Conservation (phyloP, 1,140 invertebrate genomes). For the Epicauta chinensis region DNA sequence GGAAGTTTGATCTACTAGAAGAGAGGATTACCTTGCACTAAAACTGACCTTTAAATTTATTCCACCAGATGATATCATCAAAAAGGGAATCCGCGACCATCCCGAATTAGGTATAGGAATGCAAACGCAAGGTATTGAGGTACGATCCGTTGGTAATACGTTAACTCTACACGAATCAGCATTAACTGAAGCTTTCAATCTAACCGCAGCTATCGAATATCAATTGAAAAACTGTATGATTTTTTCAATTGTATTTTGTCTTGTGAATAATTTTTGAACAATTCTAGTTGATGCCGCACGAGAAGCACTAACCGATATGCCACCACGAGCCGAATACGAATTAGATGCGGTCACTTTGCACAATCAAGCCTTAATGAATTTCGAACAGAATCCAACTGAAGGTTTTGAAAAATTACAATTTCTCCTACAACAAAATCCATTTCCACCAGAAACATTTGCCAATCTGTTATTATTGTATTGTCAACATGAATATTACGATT, state of each 20-base stretch:
- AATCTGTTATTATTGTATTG: conserved; percentile 94
- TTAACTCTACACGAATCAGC: conserved; percentile 93
- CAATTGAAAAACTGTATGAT: conserved; percentile 83
- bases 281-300: conserved; percentile 74
- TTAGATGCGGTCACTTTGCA: conserved; percentile 97
- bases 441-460: conserved; percentile 96
- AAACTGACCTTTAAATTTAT: background rate
- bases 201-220: conserved; percentile 98
- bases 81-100: conserved; percentile 92
- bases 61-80: conserved; percentile 87
- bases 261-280: background rate
- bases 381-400: conserved; percentile 81
- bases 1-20: background rate
- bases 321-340: conserved; percentile 93
- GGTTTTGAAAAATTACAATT: conserved; percentile 98
- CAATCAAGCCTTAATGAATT: conserved; percentile 95
- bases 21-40: no score
- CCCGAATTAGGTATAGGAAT: conserved; percentile 96
- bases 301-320: conserved; percentile 97
- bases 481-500: conserved; percentile 96
- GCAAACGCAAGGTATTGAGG: conserved; percentile 96
- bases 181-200: conserved; percentile 95
- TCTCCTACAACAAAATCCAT: conserved; percentile 90
- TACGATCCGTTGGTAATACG: conserved; percentile 95
- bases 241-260: conserved; percentile 28